A percentile compares a stretch with the other conserved stretches of the same genome.
Evolutionary conservation across 2,797 vertebrate genomes (phyloP).

Genomic region (Lemur catta): DNA sequence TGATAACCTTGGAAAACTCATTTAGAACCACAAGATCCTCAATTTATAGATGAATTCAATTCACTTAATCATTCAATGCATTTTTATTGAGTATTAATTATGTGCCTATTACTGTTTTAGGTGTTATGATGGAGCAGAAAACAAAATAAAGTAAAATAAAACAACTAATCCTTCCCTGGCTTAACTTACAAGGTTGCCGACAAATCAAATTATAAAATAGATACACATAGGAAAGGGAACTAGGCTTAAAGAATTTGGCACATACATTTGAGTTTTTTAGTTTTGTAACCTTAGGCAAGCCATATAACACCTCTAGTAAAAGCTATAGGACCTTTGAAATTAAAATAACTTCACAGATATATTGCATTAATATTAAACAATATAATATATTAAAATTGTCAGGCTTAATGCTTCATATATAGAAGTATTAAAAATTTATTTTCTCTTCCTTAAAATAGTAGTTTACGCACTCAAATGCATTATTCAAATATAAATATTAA

Average conservation of each 20-base stretch:
- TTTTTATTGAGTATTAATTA: neutral
- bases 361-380: neutral
- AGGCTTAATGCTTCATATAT: neutral
- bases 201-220: conserved; percentile 8
- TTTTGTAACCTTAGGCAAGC: neutral
- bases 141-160: neutral
- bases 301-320: neutral
- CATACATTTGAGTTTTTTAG: neutral
- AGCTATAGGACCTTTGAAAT: neutral
- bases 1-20: neutral
- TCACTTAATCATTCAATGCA: neutral
- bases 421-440: neutral
- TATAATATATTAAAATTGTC: neutral
- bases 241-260: neutral
- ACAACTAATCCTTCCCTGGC: neutral
- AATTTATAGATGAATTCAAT: conserved; percentile 34
- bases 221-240: neutral
- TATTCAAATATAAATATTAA: conserved; percentile 17
- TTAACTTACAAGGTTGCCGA: neutral
- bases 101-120: neutral
- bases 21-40: neutral
- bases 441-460: neutral
- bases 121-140: neutral
- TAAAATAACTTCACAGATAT: conserved; percentile 15
- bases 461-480: neutral